Base-by-base conservation (phyloP, 1,140 invertebrate genomes). In the Pachypsylla venusta region DNA sequence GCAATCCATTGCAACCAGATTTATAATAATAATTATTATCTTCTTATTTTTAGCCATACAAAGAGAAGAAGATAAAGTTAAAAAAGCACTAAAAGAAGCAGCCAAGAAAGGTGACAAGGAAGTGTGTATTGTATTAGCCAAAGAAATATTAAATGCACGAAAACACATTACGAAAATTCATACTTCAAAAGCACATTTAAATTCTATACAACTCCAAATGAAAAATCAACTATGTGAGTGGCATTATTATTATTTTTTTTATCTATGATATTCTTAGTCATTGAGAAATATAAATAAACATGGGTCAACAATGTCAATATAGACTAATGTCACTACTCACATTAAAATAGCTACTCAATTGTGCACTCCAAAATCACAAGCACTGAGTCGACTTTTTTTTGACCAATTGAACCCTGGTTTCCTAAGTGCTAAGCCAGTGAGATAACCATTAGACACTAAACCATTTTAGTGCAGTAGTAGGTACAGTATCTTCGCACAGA, bases 21-120 rank as follows among this genome's bases (percentile, higher is more conserved):
- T 27, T 53, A 22, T 26, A 19, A 7, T n/a, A 19, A 53, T 53
- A 53, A 53, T 7, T 53, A 19, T 55, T 24, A 19, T 5, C n/a
- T 24, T 24, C 22, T 25, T 19, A 14, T 55, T 63, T 71, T 40
- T 63, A 85, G 90, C 82, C 28, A 97, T 99, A 67, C 85, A 97
- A 71, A 76, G 93, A 53, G 96, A 99, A 76, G 95, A 99, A 75
- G 91, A 96, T 58, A 98, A 98, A 73, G 89, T 96, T 0, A 97
- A 95, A 70, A 74, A 81, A 61, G 87, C 91, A 0, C 69, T 99
- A 7, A 99, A 98, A 72, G 92, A 96, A 69, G 91, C 94, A 20
- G 96, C 94, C 0, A 90, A 95, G 66, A 97, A 96, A 71, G 89
- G 85, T 61, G 93, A 99, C 70, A 87, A 86, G 68, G 92, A 94